Conservation (phyloP, 2,797 vertebrate species). For the Poeciliopsis gracilis region DNA sequence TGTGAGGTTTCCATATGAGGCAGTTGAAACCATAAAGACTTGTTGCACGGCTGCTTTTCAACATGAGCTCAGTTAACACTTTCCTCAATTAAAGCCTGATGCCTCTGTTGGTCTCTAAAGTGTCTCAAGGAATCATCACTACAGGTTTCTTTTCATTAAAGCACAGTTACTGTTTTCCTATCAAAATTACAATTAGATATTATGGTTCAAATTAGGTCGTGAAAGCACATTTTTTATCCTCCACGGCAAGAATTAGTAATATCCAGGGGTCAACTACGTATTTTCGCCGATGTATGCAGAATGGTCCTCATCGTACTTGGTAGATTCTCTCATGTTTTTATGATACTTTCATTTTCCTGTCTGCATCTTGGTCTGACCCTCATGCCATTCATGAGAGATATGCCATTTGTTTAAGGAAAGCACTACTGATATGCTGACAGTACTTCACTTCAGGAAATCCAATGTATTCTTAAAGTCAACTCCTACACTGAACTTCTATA, state of each 20-base stretch:
- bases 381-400: not conserved
- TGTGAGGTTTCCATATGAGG: not conserved
- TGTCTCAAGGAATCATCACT: too few species aligned
- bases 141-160: too few species aligned
- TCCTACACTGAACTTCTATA: slow-evolving; percentile 27
- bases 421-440: not conserved
- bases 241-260: too few species aligned
- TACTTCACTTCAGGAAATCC: not conserved
- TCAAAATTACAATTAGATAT: too few species aligned
- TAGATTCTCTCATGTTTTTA: not conserved
- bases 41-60: not conserved
- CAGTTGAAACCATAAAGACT: not conserved
- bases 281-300: too few species aligned
- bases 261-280: too few species aligned
- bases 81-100: too few species aligned
- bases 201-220: too few species aligned
- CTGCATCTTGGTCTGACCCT: not conserved
- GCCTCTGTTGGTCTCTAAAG: too few species aligned
- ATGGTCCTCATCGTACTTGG: not conserved
- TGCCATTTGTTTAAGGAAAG: not conserved
- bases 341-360: not conserved
- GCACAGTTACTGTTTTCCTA: too few species aligned
- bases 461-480: slow-evolving; percentile 18
- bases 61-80: not conserved
- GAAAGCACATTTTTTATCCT: too few species aligned